Evolutionary conservation across 2,888 invertebrate species (phyloP).

Genomic region (Plebejus argus): DNA sequence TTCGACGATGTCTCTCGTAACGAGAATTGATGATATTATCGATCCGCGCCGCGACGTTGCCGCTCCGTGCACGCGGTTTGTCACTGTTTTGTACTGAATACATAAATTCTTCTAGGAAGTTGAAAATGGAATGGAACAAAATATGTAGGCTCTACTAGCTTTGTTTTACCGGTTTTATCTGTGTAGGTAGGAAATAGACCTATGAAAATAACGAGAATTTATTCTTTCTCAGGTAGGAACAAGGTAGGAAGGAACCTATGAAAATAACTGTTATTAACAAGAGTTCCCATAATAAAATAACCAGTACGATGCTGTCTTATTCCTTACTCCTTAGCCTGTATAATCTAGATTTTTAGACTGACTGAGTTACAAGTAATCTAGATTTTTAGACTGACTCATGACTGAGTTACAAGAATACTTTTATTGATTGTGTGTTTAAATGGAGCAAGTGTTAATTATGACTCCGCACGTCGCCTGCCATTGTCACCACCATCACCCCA

Average conservation of each 20-base stretch:
- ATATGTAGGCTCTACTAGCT: too few species aligned
- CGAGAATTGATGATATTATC: neutral
- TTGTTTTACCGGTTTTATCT: neutral
- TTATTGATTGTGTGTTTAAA: neutral
- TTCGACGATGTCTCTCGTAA: neutral
- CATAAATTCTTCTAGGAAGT: neutral
- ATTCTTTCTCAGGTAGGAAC: too few species aligned
- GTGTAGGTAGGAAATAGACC: neutral
- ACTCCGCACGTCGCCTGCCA: neutral
- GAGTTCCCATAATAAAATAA: too few species aligned
- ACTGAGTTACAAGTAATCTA: neutral
- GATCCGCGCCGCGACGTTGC: constrained; percentile 7
- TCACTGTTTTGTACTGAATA: neutral
- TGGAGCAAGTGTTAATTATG: neutral
- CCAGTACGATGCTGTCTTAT: too few species aligned
- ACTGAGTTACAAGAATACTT: neutral
- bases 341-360: neutral
- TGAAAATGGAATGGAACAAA: neutral
- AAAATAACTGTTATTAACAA: too few species aligned
- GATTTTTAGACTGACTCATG: neutral
- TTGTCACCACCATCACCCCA: neutral
- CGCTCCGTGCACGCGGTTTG: neutral
- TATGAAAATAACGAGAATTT: neutral
- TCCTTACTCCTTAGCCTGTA: too few species aligned
- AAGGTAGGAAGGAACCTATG: neutral